Evolutionary conservation across 1,140 invertebrate genomes (phyloP).

Genomic region (Drosophila seguyi): DNA sequence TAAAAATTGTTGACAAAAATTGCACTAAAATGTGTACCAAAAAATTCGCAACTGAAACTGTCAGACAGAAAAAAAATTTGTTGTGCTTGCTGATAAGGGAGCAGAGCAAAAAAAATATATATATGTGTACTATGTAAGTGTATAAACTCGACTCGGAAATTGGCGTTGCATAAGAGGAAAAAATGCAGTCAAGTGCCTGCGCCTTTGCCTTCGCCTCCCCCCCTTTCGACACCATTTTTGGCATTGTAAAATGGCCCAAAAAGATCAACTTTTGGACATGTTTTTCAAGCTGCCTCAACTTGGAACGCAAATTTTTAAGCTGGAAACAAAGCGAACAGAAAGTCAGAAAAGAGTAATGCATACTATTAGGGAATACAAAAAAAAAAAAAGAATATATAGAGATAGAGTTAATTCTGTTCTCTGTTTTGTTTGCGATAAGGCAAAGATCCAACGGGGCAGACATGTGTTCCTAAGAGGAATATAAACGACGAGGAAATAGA

Average conservation of each 20-base stretch:
- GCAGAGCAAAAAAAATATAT: conserved; percentile 3
- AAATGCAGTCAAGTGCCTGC: conserved; percentile 50
- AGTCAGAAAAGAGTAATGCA: not conserved
- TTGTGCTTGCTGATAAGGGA: conserved; percentile 39
- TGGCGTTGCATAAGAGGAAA: conserved; percentile 41
- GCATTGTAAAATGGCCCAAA: conserved; percentile 29
- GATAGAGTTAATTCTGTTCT: conserved; percentile 5
- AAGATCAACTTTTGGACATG: conserved; percentile 51
- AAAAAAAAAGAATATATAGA: not conserved
- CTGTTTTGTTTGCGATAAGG: conserved; percentile 20
- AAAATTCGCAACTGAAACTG: conserved; percentile 35
- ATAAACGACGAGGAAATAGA: conserved; percentile 27
- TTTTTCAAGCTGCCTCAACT: conserved; percentile 39
- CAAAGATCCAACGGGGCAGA: not conserved
- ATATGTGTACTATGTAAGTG: conserved; percentile 1
- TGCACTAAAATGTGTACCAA: conserved; percentile 6
- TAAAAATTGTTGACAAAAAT: conserved; percentile 17
- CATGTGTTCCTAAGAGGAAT: conserved; percentile 19
- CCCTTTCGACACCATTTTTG: not conserved
- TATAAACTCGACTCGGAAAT: conserved; percentile 33
- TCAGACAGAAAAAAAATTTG: conserved; percentile 21
- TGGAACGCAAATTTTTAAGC: conserved; percentile 34
- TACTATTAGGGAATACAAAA: not conserved
- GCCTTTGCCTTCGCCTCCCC: not conserved
- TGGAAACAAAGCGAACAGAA: conserved; percentile 8